These are phyloP conservation scores for Ganaspis brasiliensis DNA, from an alignment of 2,888 invertebrate genomes.

Conservation along the genomic window DNA sequence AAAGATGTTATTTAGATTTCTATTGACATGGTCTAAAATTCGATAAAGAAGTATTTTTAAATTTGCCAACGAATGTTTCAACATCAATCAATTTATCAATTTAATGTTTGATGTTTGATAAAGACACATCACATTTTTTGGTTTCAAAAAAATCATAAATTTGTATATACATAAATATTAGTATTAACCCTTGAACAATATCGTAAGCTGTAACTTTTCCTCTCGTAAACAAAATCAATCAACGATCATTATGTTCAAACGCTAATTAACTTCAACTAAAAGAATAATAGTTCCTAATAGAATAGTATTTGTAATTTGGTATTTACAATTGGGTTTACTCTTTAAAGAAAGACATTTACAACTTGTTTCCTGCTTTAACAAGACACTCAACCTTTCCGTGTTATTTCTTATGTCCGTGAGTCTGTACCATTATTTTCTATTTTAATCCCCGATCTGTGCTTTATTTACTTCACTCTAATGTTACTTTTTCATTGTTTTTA, in stretches of 20 bases:
- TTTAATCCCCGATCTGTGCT: not conserved
- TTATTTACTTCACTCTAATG: no score
- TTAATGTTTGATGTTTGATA: no score
- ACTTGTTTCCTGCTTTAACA: constrained; percentile 14
- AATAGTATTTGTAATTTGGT: not conserved
- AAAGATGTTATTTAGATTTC: no score
- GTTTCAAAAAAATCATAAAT: no score
- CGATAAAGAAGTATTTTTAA: no score
- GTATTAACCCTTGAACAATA: not conserved
- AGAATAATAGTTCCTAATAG: not conserved
- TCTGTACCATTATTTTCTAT: not conserved
- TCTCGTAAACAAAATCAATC: not conserved
- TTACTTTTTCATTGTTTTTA: no score
- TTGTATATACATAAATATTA: not conserved
- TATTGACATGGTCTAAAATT: no score
- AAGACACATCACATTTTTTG: no score
- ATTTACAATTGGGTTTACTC: constrained; percentile 8
- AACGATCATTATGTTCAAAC: not conserved
- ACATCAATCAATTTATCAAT: no score
- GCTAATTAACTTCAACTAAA: not conserved
- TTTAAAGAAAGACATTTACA: constrained; percentile 10
- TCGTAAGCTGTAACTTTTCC: not conserved
- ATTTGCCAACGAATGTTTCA: no score
- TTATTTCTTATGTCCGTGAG: not conserved
- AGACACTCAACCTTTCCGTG: not conserved